phyloP scores from a whole-genome alignment of 2,888 invertebrate genomes.

The Cryptophagus acutangulus region DNA sequence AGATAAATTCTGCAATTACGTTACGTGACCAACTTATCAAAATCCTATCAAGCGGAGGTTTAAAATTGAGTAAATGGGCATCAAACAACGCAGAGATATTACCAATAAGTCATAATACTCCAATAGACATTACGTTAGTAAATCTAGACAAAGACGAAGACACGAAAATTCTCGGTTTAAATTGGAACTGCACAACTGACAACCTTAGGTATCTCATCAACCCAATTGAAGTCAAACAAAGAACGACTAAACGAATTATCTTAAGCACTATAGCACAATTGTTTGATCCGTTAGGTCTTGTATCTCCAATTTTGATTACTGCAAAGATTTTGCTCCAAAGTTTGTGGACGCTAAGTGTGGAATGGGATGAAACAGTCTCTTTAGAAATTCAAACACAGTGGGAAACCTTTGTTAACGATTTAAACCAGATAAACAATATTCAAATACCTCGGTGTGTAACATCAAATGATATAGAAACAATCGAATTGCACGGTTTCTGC shows the following conservation, averaged over 20 bases:
- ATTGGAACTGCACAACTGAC: no score
- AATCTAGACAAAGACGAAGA: no score
- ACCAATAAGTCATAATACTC: no score
- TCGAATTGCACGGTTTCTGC: slow-evolving; percentile 23
- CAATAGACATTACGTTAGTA: no score
- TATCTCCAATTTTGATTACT: slow-evolving; percentile 13
- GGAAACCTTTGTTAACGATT: neutral
- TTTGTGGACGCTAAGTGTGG: slow-evolving; percentile 14
- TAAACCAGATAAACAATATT: neutral
- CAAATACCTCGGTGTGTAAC: slow-evolving; percentile 11
- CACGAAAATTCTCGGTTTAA: no score
- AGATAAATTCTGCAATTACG: neutral
- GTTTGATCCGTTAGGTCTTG: slow-evolving; percentile 19
- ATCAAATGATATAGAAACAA: neutral
- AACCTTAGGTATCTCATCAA: no score
- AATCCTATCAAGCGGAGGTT: neutral
- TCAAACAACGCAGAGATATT: neutral
- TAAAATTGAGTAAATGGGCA: slow-evolving; percentile 3
- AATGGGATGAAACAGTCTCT: slow-evolving; percentile 13
- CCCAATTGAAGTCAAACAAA: no score
- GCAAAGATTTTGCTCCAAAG: slow-evolving; percentile 19
- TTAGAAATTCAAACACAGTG: neutral
- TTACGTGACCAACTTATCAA: neutral
- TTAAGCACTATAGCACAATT: no score
- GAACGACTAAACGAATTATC: no score